Conservation (phyloP, 2,113 vertebrate genomes). For the Eulemur macaco region DNA sequence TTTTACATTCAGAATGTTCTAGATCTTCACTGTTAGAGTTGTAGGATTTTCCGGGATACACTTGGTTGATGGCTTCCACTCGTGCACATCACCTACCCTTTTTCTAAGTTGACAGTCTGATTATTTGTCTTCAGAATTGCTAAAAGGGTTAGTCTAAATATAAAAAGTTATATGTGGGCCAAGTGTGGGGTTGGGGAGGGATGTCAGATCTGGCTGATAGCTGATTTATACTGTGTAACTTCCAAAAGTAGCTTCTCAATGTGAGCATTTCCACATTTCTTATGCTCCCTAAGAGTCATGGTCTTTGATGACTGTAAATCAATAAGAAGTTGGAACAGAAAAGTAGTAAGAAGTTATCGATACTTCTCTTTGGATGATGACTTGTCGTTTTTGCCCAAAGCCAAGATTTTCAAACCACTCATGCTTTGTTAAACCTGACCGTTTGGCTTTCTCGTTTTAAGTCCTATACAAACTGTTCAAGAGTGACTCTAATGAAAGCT, state of each 20-base stretch:
- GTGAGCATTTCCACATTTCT: neutral
- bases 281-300: neutral
- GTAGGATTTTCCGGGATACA: neutral
- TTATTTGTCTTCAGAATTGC: constrained; percentile 18
- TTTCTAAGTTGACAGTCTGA: neutral
- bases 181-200: neutral
- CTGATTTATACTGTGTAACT: neutral
- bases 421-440: neutral
- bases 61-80: neutral
- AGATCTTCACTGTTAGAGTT: neutral
- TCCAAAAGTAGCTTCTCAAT: neutral
- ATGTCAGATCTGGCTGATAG: neutral
- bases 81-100: neutral
- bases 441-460: neutral
- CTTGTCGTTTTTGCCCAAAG: constrained; percentile 3
- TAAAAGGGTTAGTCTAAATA: constrained; percentile 15
- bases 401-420: neutral
- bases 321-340: neutral
- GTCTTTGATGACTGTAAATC: neutral
- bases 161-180: neutral
- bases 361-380: neutral
- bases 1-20: neutral
- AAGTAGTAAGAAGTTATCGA: neutral
- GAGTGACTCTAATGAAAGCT: neutral
- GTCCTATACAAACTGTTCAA: neutral